Base-by-base conservation (phyloP, 1,140 invertebrate genomes). In the Ceratina calcarata region DNA sequence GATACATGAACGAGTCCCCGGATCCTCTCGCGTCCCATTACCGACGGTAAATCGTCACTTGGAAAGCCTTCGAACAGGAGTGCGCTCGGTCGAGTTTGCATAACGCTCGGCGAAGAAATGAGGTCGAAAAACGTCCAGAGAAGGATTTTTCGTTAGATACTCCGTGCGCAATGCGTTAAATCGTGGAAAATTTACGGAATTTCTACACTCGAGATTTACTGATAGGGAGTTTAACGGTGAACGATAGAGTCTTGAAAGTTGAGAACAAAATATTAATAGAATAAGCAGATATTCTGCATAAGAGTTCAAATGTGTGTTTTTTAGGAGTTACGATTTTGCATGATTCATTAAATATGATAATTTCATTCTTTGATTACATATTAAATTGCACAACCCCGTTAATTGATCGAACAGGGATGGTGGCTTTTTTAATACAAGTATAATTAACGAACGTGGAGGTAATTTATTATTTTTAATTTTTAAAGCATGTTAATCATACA, bases 381-480 rank as follows among this genome's bases (percentile, higher is more conserved):
- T 32, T 32, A 4, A 32, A 32, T 32, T 32, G 4, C 27, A 32
- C 27, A 32, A 32, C 1, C 27, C 1, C 2, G 27, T 32, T 32
- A 32, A 32, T 32, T 32, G 4, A 32, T 32, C 27, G 27, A 78
- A 76, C 70, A 55, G 69, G 74, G 86, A 85, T 87, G 83, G 87
- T 62, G 66, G 58, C 82, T 80, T 88, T 89, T 90, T 90, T 86
- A 89, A 89, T 83, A 83, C 61, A 65, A 16, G 58, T 77, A 45
- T 53, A 78, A 80, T 18, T n/a, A 7, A 73, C 68, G 37, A 16
- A 18, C 22, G 80, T 22, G 61, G 37, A 69, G 27, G 27, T 4
- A 32, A 32, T 32, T n/a, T 32, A 32, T 32, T 32, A 32, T 32
- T 32, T 32, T 1, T 32, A 32, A 45, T 45, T 45, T 45, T 45